Evolutionary conservation across 2,888 invertebrate genomes (phyloP), one percentile per base, ranked within the genome.

Genomic region (Coleophora deauratella): DNA sequence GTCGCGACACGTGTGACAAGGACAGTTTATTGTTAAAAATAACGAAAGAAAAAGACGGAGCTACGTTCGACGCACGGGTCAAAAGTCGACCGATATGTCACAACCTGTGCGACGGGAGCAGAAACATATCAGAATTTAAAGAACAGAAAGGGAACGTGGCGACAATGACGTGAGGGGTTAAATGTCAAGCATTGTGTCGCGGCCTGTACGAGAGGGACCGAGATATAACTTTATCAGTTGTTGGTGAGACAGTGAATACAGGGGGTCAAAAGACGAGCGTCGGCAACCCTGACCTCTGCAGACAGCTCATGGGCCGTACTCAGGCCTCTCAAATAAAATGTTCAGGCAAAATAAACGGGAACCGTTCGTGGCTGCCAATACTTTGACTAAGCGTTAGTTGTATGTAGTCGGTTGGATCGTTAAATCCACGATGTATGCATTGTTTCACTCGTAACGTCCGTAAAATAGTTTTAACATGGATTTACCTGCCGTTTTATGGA

Each of bases 11-110:
- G 66, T 53, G 59, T 47, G 72, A 84, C 57, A 66, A 69, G 66
- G 78, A 81, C 60, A 57, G 48, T 52, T 57, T 63, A 77, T 55
- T 44, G 54, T 47, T 58, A 60, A 66, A 54, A 66, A 54, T 58
- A 51, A 59, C 43, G 75, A 62, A 58, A 66, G 69, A 79, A 67
- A 58, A 63, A 66, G 77, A 79, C 60, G 52, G 69, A 46, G 59
- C 56, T 43, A 66, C 48, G 54, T 56, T 52, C 68, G 72, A 75
- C 71, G 78, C 59, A 63, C 57, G 66, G 84, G 85, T 84, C 82
- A 85, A 65, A 78, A 73, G 84, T 79, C 76, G 66, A 62, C 74
- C 80, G 80, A 85, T 84, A 84, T 85, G 85, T 85, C 84, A 84
- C 78, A 85, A 84, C 84, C 85, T 75, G 79, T 77, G 68, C 53